These are phyloP conservation scores for Coptotermes formosanus DNA, from an alignment of 1,140 invertebrate genomes.

Conservation along the genomic window DNA sequence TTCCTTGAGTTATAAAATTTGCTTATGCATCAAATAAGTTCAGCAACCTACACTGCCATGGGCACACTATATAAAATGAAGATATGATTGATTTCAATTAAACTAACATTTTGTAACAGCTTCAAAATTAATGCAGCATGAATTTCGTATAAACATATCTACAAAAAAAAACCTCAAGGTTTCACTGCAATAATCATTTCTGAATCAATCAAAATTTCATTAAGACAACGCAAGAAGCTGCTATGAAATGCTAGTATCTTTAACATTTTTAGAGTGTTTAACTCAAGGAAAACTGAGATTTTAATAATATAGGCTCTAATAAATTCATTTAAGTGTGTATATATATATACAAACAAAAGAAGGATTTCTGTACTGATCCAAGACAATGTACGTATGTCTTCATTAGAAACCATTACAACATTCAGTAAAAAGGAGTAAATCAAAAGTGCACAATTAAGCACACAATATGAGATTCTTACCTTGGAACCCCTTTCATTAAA, in stretches of 20 bases:
- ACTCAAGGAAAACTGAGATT: slow-evolving; percentile 5
- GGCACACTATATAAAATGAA: too few species aligned
- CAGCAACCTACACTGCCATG: too few species aligned
- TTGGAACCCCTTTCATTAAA: slow-evolving; percentile 99
- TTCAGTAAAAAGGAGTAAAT: neutral
- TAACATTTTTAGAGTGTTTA: neutral
- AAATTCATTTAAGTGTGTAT: neutral
- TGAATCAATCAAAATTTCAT: too few species aligned
- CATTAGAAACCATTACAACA: neutral
- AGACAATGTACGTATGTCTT: neutral
- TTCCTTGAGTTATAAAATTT: neutral
- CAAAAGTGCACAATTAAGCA: neutral
- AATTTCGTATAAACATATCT: neutral
- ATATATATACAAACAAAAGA: neutral
- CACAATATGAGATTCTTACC: slow-evolving; percentile 66
- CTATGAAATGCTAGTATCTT: neutral
- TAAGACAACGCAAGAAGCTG: neutral
- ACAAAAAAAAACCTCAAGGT: too few species aligned
- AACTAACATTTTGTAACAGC: slow-evolving; percentile 3
- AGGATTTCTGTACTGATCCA: neutral
- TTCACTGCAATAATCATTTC: too few species aligned
- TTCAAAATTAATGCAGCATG: neutral
- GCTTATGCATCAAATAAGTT: too few species aligned
- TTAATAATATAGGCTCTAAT: neutral
- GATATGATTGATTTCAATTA: neutral